Evolutionary conservation across 2,113 vertebrate genomes (phyloP).

Genomic region (Erinaceus europaeus): DNA sequence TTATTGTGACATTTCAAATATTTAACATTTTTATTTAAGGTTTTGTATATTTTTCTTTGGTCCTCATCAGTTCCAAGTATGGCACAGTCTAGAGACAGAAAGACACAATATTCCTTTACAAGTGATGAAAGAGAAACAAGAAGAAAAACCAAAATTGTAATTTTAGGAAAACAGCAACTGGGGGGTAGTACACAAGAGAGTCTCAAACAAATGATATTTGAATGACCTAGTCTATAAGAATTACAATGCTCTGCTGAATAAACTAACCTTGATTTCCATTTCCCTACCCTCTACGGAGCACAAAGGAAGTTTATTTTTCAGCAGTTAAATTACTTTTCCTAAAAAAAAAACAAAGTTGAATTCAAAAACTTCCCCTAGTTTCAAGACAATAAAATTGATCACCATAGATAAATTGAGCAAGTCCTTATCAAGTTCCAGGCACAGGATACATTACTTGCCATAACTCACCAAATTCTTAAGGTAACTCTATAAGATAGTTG

Average conservation of each 20-base stretch:
- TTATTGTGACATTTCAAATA: background rate
- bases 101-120: background rate
- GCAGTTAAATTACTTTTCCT: background rate
- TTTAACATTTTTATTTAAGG: background rate
- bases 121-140: background rate
- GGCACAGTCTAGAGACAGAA: background rate
- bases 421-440: too few relatives aligned
- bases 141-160: constrained; percentile 19
- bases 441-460: background rate
- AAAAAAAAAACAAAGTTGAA: too few relatives aligned
- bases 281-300: background rate
- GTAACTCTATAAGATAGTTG: background rate
- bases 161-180: background rate
- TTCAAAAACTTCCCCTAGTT: background rate
- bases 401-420: background rate
- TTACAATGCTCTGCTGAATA: background rate
- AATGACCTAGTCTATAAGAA: background rate
- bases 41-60: background rate
- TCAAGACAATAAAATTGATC: background rate
- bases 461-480: background rate
- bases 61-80: background rate
- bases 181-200: background rate
- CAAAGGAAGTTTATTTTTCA: constrained; percentile 19
- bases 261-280: constrained; percentile 20
- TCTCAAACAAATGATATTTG: background rate